phyloP scores from a whole-genome alignment of 2,888 invertebrate genomes.

The Chrysolina americana region DNA sequence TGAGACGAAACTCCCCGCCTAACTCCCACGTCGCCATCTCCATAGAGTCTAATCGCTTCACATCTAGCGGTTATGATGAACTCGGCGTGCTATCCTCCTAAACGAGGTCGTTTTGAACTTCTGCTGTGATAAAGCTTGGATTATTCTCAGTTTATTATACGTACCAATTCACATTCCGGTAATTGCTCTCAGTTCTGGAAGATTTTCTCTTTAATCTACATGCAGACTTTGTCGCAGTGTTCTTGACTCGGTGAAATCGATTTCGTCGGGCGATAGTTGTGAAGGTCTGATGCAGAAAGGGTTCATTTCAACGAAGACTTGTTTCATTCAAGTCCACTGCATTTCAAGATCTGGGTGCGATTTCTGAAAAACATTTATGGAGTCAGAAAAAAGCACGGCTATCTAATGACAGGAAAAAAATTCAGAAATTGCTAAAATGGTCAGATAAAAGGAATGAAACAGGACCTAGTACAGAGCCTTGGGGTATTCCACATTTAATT shows the following conservation, averaged over 20 bases:
- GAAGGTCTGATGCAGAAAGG: too few species aligned
- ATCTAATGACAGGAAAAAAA: too few species aligned
- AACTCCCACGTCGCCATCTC: neutral
- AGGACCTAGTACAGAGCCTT: too few species aligned
- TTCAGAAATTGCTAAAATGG: too few species aligned
- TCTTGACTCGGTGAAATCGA: neutral
- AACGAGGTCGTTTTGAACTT: conserved; percentile 63
- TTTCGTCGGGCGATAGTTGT: too few species aligned
- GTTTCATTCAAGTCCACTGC: too few species aligned
- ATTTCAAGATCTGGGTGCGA: too few species aligned
- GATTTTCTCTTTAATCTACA: conserved; percentile 42
- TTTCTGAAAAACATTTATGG: too few species aligned
- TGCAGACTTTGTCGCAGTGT: conserved; percentile 39
- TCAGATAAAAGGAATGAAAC: too few species aligned
- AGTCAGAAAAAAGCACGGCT: too few species aligned
- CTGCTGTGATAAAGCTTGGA: conserved; percentile 60
- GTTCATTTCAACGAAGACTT: too few species aligned
- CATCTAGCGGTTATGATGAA: conserved; percentile 63
- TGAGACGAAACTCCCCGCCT: neutral
- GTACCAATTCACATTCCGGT: conserved; percentile 52
- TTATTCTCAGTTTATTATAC: conserved; percentile 57
- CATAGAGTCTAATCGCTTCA: conserved; percentile 56
- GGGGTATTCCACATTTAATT: too few species aligned
- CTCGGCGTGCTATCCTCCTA: conserved; percentile 58
- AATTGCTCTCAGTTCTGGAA: conserved; percentile 46